Conservation (phyloP, 2,797 vertebrate species). For the Betta splendens region DNA sequence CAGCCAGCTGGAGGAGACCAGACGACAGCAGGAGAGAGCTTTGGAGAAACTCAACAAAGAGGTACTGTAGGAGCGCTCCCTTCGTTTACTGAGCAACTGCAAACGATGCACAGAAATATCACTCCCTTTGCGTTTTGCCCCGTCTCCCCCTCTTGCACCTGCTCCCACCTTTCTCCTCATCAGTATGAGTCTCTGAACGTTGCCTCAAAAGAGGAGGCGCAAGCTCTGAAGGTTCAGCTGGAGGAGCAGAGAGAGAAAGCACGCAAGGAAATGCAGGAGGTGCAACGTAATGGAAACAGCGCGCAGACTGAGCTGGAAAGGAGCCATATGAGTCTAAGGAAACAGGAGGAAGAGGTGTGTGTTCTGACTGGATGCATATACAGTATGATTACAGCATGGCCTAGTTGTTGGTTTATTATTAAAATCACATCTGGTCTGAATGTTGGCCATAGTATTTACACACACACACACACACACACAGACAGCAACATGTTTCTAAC, state of each 20-base stretch:
- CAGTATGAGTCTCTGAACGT: slow-evolving; percentile 57
- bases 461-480: slow-evolving; percentile 10
- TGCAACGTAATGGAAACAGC: slow-evolving; percentile 87
- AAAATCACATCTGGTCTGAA: slow-evolving; percentile 15
- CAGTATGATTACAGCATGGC: too few relatives aligned
- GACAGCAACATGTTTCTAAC: slow-evolving; percentile 24
- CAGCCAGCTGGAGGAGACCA: slow-evolving; percentile 87
- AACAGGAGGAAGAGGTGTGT: slow-evolving; percentile 90
- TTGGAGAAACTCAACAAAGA: slow-evolving; percentile 89
- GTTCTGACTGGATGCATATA: too few relatives aligned
- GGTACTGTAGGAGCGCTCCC: slow-evolving; percentile 72
- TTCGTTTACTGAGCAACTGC: not conserved
- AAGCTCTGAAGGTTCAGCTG: slow-evolving; percentile 83
- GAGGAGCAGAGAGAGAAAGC: slow-evolving; percentile 91
- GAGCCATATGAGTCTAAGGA: slow-evolving; percentile 74
- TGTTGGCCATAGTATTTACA: slow-evolving; percentile 21
- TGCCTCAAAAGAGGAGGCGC: slow-evolving; percentile 75
- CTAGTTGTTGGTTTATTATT: slow-evolving; percentile 18
- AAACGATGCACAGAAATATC: slow-evolving; percentile 1
- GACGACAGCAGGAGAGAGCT: slow-evolving; percentile 82
- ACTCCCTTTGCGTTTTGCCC: slow-evolving; percentile 10
- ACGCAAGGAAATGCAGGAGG: slow-evolving; percentile 88
- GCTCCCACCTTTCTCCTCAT: slow-evolving; percentile 7
- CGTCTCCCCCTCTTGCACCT: too few relatives aligned
- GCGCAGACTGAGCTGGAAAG: slow-evolving; percentile 85